Percentiles rank a stretch among this genome's conserved stretches.
These are phyloP conservation scores for Lanius collurio DNA, from an alignment of 2,113 vertebrate genomes.

Conservation along the genomic window DNA sequence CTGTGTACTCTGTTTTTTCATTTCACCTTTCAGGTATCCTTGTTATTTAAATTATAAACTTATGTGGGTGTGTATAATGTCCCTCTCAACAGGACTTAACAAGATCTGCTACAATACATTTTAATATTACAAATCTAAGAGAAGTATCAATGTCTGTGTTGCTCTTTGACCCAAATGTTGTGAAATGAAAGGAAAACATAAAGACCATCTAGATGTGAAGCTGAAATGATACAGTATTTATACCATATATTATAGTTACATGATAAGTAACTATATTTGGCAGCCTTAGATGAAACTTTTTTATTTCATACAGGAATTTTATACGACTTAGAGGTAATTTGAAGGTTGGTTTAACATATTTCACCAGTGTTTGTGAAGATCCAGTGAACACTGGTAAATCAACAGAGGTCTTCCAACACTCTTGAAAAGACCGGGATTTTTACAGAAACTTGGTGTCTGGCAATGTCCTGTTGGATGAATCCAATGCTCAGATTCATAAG, in stretches of 20 bases:
- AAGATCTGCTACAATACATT: neutral
- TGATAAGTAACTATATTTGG: neutral
- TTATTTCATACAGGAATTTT: neutral
- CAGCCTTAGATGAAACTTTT: neutral
- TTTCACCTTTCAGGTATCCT: neutral
- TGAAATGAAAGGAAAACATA: neutral
- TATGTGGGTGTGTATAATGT: neutral
- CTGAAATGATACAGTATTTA: neutral
- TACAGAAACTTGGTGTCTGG: neutral
- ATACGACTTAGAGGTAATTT: neutral
- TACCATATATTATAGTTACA: neutral
- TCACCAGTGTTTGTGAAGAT: neutral
- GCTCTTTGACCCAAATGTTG: neutral
- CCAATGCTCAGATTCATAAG: neutral
- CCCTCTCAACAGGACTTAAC: neutral
- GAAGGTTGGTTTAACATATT: neutral
- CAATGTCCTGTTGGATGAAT: neutral
- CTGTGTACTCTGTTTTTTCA: neutral
- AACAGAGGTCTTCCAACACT: neutral
- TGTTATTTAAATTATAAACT: neutral
- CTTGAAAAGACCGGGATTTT: neutral
- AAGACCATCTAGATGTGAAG: neutral
- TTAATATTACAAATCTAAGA: neutral
- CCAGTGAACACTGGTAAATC: neutral
- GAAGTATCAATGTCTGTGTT: neutral